These are phyloP conservation scores for Pemphigus obesinymphae DNA, from an alignment of 1,140 invertebrate genomes.

Conservation along the genomic window DNA sequence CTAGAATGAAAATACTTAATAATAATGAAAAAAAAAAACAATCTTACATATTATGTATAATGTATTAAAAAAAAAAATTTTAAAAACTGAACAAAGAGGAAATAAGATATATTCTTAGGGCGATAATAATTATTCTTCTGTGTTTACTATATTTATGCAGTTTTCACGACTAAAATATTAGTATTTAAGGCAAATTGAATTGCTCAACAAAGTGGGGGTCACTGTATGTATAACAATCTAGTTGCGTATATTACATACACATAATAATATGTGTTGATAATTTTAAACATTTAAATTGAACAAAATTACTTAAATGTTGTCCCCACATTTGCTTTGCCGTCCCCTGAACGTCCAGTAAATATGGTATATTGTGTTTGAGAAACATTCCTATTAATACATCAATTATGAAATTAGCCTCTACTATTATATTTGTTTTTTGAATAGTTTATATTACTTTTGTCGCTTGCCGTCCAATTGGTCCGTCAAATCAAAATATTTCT, in stretches of 20 bases:
- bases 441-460: slow-evolving; percentile 16
- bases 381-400: slow-evolving; percentile 6
- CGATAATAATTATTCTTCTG: background rate
- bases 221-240: slow-evolving; percentile 25
- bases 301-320: slow-evolving; percentile 1
- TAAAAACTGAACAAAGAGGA: slow-evolving; percentile 14
- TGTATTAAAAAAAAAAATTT: background rate
- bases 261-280: background rate
- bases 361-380: background rate
- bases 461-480: slow-evolving; percentile 30
- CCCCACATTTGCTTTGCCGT: slow-evolving; percentile 20
- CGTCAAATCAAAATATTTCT: slow-evolving; percentile 10
- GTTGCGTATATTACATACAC: background rate
- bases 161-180: slow-evolving; percentile 22
- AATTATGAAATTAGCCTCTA: background rate
- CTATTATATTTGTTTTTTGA: background rate
- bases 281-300: background rate
- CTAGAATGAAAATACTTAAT: slow-evolving; percentile 24
- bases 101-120: background rate
- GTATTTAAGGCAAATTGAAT: slow-evolving; percentile 37
- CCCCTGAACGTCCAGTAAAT: slow-evolving; percentile 36
- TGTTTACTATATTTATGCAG: slow-evolving; percentile 30
- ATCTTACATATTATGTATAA: background rate
- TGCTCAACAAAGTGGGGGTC: slow-evolving; percentile 36
- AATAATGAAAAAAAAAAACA: background rate